These are phyloP conservation scores for Diarsia rubi DNA, from an alignment of 2,888 invertebrate species.

Conservation along the genomic window DNA sequence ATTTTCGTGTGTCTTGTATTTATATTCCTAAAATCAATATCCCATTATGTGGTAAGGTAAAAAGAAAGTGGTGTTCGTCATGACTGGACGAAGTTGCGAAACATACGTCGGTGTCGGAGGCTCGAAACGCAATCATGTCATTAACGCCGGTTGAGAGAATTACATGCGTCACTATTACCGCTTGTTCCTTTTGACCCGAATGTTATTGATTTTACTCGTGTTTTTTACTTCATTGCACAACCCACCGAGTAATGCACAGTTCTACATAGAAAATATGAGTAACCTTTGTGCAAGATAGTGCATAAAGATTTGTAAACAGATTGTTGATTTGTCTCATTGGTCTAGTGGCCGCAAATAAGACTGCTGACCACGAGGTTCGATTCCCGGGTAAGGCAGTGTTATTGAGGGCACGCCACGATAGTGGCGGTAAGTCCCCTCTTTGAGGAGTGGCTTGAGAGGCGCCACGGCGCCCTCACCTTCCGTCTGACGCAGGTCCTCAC, in stretches of 20 bases:
- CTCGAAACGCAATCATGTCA: slow-evolving; percentile 73
- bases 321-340: neutral
- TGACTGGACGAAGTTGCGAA: slow-evolving; percentile 70
- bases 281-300: slow-evolving; percentile 35
- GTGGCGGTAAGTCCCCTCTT: no score
- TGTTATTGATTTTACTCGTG: slow-evolving; percentile 63
- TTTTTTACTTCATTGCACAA: slow-evolving; percentile 65
- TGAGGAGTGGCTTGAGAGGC: no score
- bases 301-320: slow-evolving; percentile 33
- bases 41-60: slow-evolving; percentile 50
- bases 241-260: slow-evolving; percentile 58
- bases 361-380: no score
- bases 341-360: no score
- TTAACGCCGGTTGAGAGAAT: slow-evolving; percentile 67
- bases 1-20: slow-evolving; percentile 11
- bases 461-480: no score
- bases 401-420: no score
- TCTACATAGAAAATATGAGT: slow-evolving; percentile 54
- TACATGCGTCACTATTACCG: slow-evolving; percentile 64
- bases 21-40: slow-evolving; percentile 40
- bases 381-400: no score
- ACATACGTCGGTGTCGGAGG: slow-evolving; percentile 70
- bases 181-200: slow-evolving; percentile 56
- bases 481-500: no score
- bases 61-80: slow-evolving; percentile 72